A percentile compares a stretch with the other conserved stretches of the same genome.
These are phyloP conservation scores for Dendroctonus valens DNA, from an alignment of 1,140 invertebrate genomes.

Conservation along the genomic window DNA sequence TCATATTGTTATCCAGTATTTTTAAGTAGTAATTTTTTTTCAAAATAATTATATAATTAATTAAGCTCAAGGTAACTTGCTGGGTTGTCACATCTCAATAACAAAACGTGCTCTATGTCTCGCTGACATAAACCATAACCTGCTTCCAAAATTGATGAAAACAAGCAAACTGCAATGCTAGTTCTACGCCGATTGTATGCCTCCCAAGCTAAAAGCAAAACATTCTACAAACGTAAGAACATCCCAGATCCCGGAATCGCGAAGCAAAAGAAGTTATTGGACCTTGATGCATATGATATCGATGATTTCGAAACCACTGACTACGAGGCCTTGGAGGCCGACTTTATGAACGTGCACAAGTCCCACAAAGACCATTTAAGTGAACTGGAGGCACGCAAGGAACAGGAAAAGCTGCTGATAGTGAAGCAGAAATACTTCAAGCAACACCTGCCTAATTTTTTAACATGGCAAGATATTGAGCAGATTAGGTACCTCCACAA, in stretches of 20 bases:
- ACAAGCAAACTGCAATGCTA: background rate
- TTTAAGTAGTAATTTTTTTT: too few relatives aligned
- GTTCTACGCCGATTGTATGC: slow-evolving; percentile 1
- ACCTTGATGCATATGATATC: slow-evolving; percentile 24
- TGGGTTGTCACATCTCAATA: too few relatives aligned
- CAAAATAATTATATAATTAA: too few relatives aligned
- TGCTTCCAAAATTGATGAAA: too few relatives aligned
- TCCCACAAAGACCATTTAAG: slow-evolving; percentile 50
- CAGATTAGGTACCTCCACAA: slow-evolving; percentile 71
- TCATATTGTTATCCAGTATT: too few relatives aligned
- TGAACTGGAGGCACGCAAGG: slow-evolving; percentile 48
- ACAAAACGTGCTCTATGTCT: too few relatives aligned
- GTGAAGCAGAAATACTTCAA: slow-evolving; percentile 74
- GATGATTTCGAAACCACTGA: slow-evolving; percentile 43
- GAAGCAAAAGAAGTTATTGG: slow-evolving; percentile 6
- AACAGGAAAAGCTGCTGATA: slow-evolving; percentile 59
- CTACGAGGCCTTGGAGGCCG: slow-evolving; percentile 53
- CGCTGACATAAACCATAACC: too few relatives aligned
- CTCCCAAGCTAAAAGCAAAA: background rate
- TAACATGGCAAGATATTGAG: slow-evolving; percentile 81
- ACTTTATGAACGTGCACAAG: slow-evolving; percentile 52
- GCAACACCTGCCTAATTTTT: slow-evolving; percentile 65
- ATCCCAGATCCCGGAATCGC: slow-evolving; percentile 26
- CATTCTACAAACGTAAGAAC: slow-evolving; percentile 5
- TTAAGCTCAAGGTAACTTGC: too few relatives aligned